Percentiles rank a stretch among this genome's conserved stretches.
Conservation (phyloP, 2,888 invertebrate genomes). For the Drosophila formosana region DNA sequence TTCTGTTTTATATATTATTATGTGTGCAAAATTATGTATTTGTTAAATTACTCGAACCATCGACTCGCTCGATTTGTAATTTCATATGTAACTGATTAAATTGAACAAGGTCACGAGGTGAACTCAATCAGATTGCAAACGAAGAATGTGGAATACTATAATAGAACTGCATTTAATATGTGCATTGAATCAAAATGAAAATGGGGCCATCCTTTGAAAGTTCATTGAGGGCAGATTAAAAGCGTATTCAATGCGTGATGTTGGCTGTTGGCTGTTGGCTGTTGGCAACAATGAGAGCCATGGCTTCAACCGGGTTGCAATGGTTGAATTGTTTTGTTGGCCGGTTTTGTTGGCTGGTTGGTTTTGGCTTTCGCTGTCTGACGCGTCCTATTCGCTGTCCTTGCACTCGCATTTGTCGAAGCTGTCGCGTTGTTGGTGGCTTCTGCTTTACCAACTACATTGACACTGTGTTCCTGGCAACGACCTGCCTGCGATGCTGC, state of each 20-base stretch:
- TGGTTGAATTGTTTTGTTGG: conserved; percentile 53
- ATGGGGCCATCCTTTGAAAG: neutral
- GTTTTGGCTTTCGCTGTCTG: neutral
- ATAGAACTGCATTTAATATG: neutral
- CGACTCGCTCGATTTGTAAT: too few relatives aligned
- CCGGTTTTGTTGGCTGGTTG: conserved; percentile 9
- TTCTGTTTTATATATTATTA: too few relatives aligned
- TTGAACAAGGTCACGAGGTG: neutral
- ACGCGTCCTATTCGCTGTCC: neutral
- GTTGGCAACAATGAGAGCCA: conserved; percentile 19
- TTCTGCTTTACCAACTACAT: neutral
- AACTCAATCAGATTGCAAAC: neutral
- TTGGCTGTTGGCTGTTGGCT: too few relatives aligned
- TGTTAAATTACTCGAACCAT: too few relatives aligned
- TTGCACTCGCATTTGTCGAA: conserved; percentile 18
- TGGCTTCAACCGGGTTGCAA: conserved; percentile 42
- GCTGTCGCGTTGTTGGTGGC: conserved; percentile 13
- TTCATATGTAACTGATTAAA: neutral
- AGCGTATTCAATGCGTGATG: conserved; percentile 21
- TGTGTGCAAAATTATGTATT: too few relatives aligned
- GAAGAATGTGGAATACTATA: neutral
- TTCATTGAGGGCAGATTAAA: conserved; percentile 1
- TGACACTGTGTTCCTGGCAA: conserved; percentile 4
- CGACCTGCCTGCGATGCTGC: neutral
- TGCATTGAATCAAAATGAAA: conserved; percentile 3